Evolutionary conservation across 2,797 vertebrate genomes (phyloP).

Genomic region (Chelmon rostratus): DNA sequence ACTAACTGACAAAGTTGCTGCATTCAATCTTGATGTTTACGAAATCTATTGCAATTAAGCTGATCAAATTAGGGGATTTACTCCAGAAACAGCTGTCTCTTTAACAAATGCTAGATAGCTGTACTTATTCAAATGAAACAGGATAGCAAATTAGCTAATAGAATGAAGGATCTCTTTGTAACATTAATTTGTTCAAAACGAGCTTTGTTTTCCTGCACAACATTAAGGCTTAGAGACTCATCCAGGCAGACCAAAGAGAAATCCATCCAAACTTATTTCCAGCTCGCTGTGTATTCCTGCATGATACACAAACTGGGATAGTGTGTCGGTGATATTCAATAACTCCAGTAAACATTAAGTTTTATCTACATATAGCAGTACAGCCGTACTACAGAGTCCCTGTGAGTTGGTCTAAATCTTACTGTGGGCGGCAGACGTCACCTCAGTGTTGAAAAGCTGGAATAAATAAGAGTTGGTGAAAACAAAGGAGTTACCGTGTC

Average conservation of each 20-base stretch:
- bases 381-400: background rate
- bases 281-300: constrained; percentile 21
- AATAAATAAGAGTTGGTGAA: background rate
- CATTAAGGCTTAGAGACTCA: constrained; percentile 29
- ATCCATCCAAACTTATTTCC: constrained; percentile 45
- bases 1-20: constrained; percentile 87
- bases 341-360: background rate
- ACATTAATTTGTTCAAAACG: constrained; percentile 82
- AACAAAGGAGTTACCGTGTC: background rate
- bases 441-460: background rate
- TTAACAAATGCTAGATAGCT: constrained; percentile 85
- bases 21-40: constrained; percentile 90
- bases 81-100: constrained; percentile 84
- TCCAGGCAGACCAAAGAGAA: constrained; percentile 31
- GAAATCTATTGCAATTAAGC: constrained; percentile 88
- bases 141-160: constrained; percentile 85
- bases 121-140: constrained; percentile 86
- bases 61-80: constrained; percentile 88
- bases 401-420: background rate
- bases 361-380: background rate
- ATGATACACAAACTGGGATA: background rate
- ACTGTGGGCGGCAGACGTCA: background rate
- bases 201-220: constrained; percentile 73
- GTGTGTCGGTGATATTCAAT: background rate
- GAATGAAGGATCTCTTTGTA: constrained; percentile 83